phyloP scores from a whole-genome alignment of 2,888 invertebrate genomes.

The Ophion ellenae region DNA sequence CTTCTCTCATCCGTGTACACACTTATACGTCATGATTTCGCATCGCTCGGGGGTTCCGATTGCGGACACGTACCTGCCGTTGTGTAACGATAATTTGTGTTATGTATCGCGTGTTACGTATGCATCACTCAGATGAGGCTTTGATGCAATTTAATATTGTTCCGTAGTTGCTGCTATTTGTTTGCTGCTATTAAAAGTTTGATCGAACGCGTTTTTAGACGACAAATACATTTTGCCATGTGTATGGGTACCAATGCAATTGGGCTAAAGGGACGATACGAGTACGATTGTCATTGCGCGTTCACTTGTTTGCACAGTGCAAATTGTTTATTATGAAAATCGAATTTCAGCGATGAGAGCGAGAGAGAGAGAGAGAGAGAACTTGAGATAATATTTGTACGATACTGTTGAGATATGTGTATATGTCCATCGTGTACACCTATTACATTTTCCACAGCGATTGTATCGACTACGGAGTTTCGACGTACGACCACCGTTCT shows the following conservation, averaged over 20 bases:
- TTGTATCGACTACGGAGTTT: neutral
- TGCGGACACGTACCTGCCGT: constrained; percentile 1
- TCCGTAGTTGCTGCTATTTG: constrained; percentile 24
- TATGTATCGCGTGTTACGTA: neutral
- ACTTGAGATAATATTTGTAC: constrained; percentile 3
- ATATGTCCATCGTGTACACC: constrained; percentile 2
- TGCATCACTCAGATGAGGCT: neutral
- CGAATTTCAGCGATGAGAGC: constrained; percentile 21
- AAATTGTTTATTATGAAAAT: constrained; percentile 58
- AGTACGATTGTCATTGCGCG: constrained; percentile 5
- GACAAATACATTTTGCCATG: too few species aligned
- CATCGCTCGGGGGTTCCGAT: neutral
- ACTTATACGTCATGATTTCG: constrained; percentile 15
- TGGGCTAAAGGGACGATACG: too few species aligned
- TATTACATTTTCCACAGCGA: neutral
- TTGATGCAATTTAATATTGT: constrained; percentile 18
- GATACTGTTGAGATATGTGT: neutral
- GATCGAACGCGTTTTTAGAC: neutral
- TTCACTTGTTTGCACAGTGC: constrained; percentile 54
- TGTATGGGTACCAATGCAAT: too few species aligned
- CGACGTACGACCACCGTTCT: neutral
- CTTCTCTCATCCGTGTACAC: constrained; percentile 23
- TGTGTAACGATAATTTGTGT: constrained; percentile 3
- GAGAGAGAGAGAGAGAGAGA: neutral
- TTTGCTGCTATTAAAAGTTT: constrained; percentile 28